A percentile compares a stretch with the other conserved stretches of the same genome.
Evolutionary conservation across 2,113 vertebrate species (phyloP).

Genomic region (Ceratotherium simum): DNA sequence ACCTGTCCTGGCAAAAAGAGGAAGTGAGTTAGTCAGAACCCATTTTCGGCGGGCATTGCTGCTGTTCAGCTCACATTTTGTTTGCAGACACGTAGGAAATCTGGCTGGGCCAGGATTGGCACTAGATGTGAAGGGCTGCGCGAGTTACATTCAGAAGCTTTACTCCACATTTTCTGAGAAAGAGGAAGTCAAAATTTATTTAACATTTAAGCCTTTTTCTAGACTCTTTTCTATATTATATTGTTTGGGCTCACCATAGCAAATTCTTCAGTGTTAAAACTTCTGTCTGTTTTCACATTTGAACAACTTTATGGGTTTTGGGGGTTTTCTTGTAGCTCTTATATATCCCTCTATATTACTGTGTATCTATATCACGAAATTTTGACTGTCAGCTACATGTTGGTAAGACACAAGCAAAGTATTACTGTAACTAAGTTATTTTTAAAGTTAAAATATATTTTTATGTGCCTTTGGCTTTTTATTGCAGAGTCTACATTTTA

Average conservation of each 20-base stretch:
- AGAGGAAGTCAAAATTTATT: conserved; percentile 80
- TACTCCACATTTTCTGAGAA: conserved; percentile 32
- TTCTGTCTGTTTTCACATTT: conserved; percentile 82
- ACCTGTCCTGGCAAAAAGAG: conserved; percentile 43
- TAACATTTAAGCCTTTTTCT: conserved; percentile 79
- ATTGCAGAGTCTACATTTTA: conserved; percentile 87
- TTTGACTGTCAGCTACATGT: conserved; percentile 79
- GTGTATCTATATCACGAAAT: conserved; percentile 77
- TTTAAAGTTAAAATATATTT: conserved; percentile 89
- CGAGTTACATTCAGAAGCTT: conserved; percentile 59
- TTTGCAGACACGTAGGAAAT: conserved; percentile 20
- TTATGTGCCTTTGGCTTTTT: conserved; percentile 88
- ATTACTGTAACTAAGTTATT: conserved; percentile 89
- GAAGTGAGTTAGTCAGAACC: conserved; percentile 66
- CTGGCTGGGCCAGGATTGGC: conserved; percentile 47
- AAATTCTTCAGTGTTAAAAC: conserved; percentile 74
- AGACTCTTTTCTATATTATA: conserved; percentile 75
- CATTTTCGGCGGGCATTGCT: not conserved
- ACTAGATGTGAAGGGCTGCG: conserved; percentile 60
- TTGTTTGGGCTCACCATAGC: conserved; percentile 77
- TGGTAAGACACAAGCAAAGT: conserved; percentile 86
- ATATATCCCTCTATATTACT: conserved; percentile 73
- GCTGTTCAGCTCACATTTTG: not conserved
- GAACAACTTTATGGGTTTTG: conserved; percentile 71
- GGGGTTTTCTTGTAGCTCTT: conserved; percentile 81